Evolutionary conservation across 2,113 vertebrate genomes (phyloP).

Genomic region (Cheilinus undulatus): DNA sequence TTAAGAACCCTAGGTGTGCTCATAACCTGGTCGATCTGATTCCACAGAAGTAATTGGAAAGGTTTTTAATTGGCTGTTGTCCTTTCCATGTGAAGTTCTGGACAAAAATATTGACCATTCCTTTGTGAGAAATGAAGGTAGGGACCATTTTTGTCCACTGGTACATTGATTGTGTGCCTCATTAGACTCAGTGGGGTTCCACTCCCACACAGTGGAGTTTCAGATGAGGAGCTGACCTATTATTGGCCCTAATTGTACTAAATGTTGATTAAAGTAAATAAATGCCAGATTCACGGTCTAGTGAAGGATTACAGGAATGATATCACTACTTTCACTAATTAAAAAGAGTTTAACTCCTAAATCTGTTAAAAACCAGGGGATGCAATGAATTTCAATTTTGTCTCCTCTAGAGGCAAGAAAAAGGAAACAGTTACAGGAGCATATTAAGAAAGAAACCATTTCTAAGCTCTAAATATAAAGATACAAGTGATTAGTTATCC

Average conservation of each 20-base stretch:
- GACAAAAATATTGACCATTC: neutral
- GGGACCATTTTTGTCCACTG: conserved; percentile 6
- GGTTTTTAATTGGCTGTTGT: conserved; percentile 54
- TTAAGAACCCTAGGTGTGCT: conserved; percentile 42
- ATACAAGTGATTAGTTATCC: too few relatives aligned
- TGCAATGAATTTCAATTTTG: neutral
- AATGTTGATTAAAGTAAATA: conserved; percentile 4
- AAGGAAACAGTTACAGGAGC: neutral
- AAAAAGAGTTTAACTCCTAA: neutral
- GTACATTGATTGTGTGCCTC: neutral
- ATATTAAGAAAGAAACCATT: neutral
- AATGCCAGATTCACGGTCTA: neutral
- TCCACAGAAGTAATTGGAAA: conserved; percentile 45
- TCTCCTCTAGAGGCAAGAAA: neutral
- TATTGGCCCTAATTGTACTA: neutral
- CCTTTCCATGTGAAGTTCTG: conserved; percentile 10
- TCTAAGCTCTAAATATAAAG: too few relatives aligned
- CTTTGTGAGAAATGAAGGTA: conserved; percentile 9
- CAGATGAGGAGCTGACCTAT: neutral
- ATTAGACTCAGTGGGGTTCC: neutral
- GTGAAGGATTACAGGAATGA: neutral
- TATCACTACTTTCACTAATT: neutral
- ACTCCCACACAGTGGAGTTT: neutral
- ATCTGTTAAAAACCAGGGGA: neutral
- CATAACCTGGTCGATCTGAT: conserved; percentile 44